Evolutionary conservation across 2,797 vertebrate species (phyloP), one percentile per base, ranked within the genome.

Genomic region (Pitangus sulphuratus): DNA sequence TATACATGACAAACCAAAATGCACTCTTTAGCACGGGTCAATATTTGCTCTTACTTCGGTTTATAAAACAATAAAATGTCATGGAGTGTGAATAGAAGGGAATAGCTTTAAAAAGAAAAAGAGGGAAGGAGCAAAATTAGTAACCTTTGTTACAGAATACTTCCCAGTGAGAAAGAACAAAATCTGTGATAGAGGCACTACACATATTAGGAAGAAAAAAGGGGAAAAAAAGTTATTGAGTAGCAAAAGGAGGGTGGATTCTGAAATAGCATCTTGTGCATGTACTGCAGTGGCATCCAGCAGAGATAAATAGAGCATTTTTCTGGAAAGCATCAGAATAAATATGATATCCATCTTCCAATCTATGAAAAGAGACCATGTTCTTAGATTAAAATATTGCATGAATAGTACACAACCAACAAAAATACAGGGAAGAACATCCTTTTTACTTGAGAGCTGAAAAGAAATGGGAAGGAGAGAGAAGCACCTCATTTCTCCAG

Each of bases 1-100:
- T 93, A 78, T 61, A 30, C 40, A 77, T 81, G 45, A 61, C 57
- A 95, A 93, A 84, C n/a, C 71, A 68, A 87, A 92, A 90, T 77
- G 50, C 13, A 24, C 7, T 76, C 31, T 70, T 89, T 53, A 77
- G 3, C 53, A 80, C 26, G 17, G 17, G 75, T 75, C 74, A 85
- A 33, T 87, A 72, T 85, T 90, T 93, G 48, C 81, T 85, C 21
- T 80, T 70, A 65, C 21, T 18, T 75, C 12, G 7, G 37, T 87
- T 76, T 60, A 33, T 58, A 77, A 77, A 82, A 61, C 11, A 71
- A 48, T 51, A 87, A 90, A 62, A 89, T 75, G 30, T 53, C 60
- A 53, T 11, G 12, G 12, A 39, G 28, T 33, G 48, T 75, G 50
- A 66, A 48, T 28, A 66, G 40, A 84, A 70, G 26, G 24, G 21